phyloP scores from a whole-genome alignment of 2,113 vertebrate genomes.

The Sialia sialis region DNA sequence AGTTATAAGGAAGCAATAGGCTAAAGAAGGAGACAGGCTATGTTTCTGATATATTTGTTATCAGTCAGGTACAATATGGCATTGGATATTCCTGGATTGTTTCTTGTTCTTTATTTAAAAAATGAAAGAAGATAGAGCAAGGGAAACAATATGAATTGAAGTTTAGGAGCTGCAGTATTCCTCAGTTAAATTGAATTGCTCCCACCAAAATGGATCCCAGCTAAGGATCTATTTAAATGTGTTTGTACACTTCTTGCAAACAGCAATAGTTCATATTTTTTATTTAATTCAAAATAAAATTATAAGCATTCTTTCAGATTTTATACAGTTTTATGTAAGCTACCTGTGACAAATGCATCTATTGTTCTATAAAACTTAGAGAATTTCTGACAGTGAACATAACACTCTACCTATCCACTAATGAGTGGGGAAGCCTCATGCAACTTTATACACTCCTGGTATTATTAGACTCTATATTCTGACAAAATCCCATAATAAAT shows the following conservation, averaged over 20 bases:
- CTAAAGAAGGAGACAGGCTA: background rate
- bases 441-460: background rate
- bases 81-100: background rate
- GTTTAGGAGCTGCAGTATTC: background rate
- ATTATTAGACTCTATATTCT: background rate
- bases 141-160: background rate
- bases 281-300: background rate
- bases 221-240: background rate
- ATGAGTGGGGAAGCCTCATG: background rate
- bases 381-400: background rate
- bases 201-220: background rate
- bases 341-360: background rate
- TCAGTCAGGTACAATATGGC: background rate
- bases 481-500: background rate
- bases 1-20: slow-evolving; percentile 8
- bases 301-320: background rate
- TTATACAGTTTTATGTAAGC: background rate
- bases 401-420: background rate
- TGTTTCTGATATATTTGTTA: slow-evolving; percentile 10
- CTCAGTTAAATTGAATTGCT: background rate
- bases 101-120: background rate
- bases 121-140: background rate
- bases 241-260: background rate
- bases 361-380: background rate
- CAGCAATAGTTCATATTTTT: background rate